Conservation (phyloP, 2,888 invertebrate species). For the Diarsia dahlii region DNA sequence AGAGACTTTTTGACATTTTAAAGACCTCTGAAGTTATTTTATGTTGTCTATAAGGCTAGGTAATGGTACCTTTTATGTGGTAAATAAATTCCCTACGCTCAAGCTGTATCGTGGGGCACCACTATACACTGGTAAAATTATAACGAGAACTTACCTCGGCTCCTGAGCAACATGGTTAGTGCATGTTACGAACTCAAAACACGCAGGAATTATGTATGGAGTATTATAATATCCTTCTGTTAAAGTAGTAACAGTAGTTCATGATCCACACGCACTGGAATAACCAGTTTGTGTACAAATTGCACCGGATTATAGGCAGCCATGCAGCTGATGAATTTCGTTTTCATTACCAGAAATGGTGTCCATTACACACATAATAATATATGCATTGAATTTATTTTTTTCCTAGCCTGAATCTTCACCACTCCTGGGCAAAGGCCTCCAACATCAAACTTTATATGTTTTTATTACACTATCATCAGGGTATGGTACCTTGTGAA, state of each 20-base stretch:
- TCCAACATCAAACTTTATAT: neutral
- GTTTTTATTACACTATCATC: neutral
- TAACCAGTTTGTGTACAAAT: conserved; percentile 39
- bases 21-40: no score
- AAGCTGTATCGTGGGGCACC: neutral
- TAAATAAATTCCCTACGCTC: no score
- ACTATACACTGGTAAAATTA: neutral
- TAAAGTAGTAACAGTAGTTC: conserved; percentile 6
- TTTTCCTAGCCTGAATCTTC: no score
- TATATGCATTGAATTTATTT: no score
- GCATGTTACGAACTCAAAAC: conserved; percentile 14
- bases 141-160: neutral
- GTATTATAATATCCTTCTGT: conserved; percentile 11
- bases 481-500: neutral
- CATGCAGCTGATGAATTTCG: conserved; percentile 24
- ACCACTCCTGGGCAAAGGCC: no score
- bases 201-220: neutral
- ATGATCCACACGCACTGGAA: conserved; percentile 13
- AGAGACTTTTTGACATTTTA: no score
- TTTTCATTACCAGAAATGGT: conserved; percentile 20
- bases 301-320: conserved; percentile 3
- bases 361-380: neutral
- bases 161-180: neutral
- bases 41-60: no score
- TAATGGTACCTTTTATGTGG: no score